These are phyloP conservation scores for Pardosa pseudoannulata DNA, from an alignment of 2,888 invertebrate genomes.

Conservation along the genomic window DNA sequence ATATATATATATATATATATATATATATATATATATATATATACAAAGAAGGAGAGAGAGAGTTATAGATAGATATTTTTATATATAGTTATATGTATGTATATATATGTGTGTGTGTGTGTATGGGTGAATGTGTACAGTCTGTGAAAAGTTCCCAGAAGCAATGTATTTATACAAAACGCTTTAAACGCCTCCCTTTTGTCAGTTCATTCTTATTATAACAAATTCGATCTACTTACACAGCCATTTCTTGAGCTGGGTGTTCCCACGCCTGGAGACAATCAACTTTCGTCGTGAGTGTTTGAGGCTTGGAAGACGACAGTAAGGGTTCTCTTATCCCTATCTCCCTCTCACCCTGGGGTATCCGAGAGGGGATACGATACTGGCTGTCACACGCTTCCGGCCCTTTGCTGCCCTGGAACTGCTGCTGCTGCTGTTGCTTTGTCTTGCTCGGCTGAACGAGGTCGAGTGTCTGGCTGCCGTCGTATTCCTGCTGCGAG, in stretches of 20 bases:
- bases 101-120: too few species aligned
- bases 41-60: too few species aligned
- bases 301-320: slow-evolving; percentile 47
- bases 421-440: slow-evolving; percentile 1
- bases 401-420: not conserved
- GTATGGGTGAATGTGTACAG: too few species aligned
- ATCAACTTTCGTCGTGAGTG: slow-evolving; percentile 48
- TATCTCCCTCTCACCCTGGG: slow-evolving; percentile 35
- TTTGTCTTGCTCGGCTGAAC: slow-evolving; percentile 55
- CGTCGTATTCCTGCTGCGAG: slow-evolving; percentile 45
- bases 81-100: too few species aligned
- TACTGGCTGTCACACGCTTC: slow-evolving; percentile 37
- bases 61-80: too few species aligned
- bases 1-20: too few species aligned
- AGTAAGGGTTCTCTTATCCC: slow-evolving; percentile 55
- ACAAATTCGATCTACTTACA: slow-evolving; percentile 50
- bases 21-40: too few species aligned
- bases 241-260: slow-evolving; percentile 60
- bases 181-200: too few species aligned
- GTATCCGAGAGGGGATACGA: slow-evolving; percentile 29
- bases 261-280: slow-evolving; percentile 66
- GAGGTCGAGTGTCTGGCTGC: slow-evolving; percentile 59
- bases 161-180: too few species aligned
- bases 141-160: too few species aligned
- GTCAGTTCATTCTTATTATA: too few species aligned